These are phyloP conservation scores for Cephus runcator DNA, from an alignment of 2,888 invertebrate species.

Conservation along the genomic window DNA sequence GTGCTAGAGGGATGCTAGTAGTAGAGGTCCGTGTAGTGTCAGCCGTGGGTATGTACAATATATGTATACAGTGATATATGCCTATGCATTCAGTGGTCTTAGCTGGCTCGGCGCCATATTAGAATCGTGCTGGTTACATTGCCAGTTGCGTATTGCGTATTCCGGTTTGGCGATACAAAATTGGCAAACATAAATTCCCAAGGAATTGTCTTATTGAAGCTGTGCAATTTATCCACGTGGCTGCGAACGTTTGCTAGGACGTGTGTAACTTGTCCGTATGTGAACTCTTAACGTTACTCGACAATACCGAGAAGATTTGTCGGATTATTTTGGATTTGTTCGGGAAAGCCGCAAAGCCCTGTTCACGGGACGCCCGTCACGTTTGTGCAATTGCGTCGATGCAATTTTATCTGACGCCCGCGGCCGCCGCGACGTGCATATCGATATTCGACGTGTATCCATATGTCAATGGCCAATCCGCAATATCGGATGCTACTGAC, in stretches of 20 bases:
- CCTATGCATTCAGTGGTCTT: neutral
- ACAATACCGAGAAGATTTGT: neutral
- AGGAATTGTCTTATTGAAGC: neutral
- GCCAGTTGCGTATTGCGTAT: neutral
- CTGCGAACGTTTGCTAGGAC: neutral
- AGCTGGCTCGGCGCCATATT: neutral
- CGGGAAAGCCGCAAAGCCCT: neutral
- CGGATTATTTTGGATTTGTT: neutral
- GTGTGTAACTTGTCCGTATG: neutral
- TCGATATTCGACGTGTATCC: neutral
- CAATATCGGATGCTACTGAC: neutral
- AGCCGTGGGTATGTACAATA: neutral
- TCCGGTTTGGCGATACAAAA: neutral
- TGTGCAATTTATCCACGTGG: neutral
- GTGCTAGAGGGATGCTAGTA: neutral
- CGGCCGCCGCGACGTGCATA: neutral
- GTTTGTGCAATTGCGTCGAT: neutral
- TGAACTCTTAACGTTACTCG: neutral
- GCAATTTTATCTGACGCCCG: neutral
- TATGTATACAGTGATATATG: neutral
- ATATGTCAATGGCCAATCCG: neutral
- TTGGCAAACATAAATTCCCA: neutral
- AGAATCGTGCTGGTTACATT: neutral
- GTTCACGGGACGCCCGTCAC: neutral
- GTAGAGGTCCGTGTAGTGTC: neutral